Percentiles rank a stretch among this genome's conserved stretches.
These are phyloP conservation scores for Furcifer pardalis DNA, from an alignment of 2,797 vertebrate species.

Conservation along the genomic window DNA sequence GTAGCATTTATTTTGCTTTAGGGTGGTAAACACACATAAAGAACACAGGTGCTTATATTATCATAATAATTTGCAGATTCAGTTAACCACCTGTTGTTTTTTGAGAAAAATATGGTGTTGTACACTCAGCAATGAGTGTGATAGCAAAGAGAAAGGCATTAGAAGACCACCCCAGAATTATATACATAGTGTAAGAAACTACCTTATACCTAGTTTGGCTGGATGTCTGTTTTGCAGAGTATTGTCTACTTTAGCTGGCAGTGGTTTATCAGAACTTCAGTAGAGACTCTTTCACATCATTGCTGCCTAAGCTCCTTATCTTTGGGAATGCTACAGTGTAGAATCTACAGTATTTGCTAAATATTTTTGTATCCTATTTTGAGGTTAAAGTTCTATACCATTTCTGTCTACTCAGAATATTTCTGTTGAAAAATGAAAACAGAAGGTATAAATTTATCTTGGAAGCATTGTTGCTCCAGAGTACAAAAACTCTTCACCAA, in stretches of 20 bases:
- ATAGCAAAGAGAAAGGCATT: not conserved
- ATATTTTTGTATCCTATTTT: not conserved
- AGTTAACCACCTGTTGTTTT: constrained; percentile 62
- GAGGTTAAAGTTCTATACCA: not conserved
- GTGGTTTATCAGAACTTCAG: not conserved
- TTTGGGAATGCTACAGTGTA: not conserved
- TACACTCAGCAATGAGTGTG: fast-evolving
- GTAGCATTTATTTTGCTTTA: constrained; percentile 68
- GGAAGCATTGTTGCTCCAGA: too few relatives aligned
- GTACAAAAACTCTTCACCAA: not conserved
- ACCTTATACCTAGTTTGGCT: not conserved
- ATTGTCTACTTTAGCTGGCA: not conserved
- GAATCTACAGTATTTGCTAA: not conserved
- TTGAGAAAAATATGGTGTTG: constrained; percentile 45
- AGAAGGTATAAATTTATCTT: not conserved
- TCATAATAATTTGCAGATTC: constrained; percentile 56
- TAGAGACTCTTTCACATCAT: not conserved
- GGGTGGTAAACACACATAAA: constrained; percentile 67
- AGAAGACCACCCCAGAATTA: not conserved
- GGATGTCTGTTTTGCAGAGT: not conserved
- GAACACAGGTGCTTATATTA: constrained; percentile 68
- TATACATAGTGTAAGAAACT: not conserved
- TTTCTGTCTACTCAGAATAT: not conserved
- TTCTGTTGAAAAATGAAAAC: not conserved
- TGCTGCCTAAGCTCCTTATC: not conserved